These are phyloP conservation scores for Urocitellus parryii DNA, from an alignment of 2,113 vertebrate genomes.

Conservation along the genomic window DNA sequence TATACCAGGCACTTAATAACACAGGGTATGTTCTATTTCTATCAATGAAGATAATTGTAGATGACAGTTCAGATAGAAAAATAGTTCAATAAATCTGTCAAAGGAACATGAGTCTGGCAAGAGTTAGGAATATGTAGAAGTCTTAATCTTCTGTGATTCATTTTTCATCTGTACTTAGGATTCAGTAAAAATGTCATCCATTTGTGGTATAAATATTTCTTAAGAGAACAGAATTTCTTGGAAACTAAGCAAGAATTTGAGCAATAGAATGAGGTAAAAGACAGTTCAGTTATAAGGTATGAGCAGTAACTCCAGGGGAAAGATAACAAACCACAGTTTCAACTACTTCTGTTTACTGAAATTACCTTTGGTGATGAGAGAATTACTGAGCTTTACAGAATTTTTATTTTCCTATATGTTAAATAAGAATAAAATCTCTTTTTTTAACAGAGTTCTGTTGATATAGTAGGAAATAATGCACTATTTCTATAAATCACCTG, in stretches of 20 bases:
- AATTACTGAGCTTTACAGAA: neutral
- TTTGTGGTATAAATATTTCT: neutral
- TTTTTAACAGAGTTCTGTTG: neutral
- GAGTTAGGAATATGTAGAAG: neutral
- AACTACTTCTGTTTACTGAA: neutral
- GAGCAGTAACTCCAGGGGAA: neutral
- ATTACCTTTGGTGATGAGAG: neutral
- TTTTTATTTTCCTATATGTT: neutral
- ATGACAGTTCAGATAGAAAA: conserved; percentile 14
- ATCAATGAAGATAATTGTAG: neutral
- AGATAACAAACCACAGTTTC: neutral
- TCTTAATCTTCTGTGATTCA: neutral
- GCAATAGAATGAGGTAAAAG: neutral
- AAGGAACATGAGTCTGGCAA: neutral
- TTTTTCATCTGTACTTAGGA: neutral
- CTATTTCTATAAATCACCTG: neutral
- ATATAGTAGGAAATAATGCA: neutral
- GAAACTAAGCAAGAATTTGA: neutral
- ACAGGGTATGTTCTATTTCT: neutral
- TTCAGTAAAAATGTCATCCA: neutral
- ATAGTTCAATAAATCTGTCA: neutral
- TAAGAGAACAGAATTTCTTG: neutral
- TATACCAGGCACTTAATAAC: neutral
- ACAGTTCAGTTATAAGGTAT: neutral
- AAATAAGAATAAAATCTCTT: neutral